Percentiles rank a stretch among this genome's conserved stretches.
phyloP scores from a whole-genome alignment of 2,797 vertebrate genomes.

The Schizothorax lantsangensis region DNA sequence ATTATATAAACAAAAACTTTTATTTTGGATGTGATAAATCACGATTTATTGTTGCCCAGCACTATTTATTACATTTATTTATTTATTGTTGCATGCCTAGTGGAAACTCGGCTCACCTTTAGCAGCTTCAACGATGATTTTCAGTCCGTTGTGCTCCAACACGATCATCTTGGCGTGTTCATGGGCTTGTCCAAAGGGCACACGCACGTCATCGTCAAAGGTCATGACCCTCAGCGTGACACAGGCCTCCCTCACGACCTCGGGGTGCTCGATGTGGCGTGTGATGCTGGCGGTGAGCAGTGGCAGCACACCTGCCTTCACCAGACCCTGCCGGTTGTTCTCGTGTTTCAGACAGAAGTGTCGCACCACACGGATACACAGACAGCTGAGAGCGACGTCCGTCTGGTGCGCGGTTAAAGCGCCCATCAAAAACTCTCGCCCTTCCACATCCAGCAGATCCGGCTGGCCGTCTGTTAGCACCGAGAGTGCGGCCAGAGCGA shows the following conservation, averaged over 20 bases:
- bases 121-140: slow-evolving; percentile 88
- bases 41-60: too few relatives aligned
- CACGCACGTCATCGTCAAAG: slow-evolving; percentile 92
- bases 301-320: slow-evolving; percentile 81
- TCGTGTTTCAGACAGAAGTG: slow-evolving; percentile 92
- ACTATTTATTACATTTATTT: too few relatives aligned
- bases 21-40: too few relatives aligned
- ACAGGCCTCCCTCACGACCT: slow-evolving; percentile 82
- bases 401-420: slow-evolving; percentile 65
- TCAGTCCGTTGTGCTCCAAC: slow-evolving; percentile 85
- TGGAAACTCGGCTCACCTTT: slow-evolving; percentile 80
- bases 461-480: slow-evolving; percentile 90
- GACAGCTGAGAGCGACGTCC: slow-evolving; percentile 68
- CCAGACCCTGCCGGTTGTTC: slow-evolving; percentile 89
- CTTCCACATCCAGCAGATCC: slow-evolving; percentile 86
- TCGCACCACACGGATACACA: slow-evolving; percentile 75
- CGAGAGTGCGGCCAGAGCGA: slow-evolving; percentile 77
- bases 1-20: too few relatives aligned
- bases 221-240: slow-evolving; percentile 87
- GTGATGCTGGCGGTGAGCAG: slow-evolving; percentile 77
- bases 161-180: slow-evolving; percentile 94
- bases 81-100: too few relatives aligned
- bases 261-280: slow-evolving; percentile 69
- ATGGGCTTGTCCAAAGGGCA: slow-evolving; percentile 90
- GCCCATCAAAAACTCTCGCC: slow-evolving; percentile 79